A percentile compares a stretch with the other conserved stretches of the same genome.
Conservation (phyloP, 2,113 vertebrate species). For the Corynorhinus townsendii region DNA sequence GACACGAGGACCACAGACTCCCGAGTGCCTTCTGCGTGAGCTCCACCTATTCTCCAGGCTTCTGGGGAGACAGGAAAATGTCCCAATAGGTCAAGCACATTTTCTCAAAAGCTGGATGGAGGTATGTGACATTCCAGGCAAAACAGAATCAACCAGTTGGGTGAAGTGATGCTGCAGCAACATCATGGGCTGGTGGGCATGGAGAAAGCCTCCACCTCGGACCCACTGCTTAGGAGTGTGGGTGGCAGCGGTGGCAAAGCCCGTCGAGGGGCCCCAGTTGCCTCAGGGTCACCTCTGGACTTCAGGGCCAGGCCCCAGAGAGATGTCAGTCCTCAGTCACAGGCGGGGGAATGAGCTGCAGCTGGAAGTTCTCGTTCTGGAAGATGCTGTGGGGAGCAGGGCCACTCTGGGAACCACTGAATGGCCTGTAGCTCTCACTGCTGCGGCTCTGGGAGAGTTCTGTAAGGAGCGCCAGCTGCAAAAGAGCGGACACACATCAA, state of each 20-base stretch:
- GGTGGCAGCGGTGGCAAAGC: background rate
- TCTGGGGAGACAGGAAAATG: background rate
- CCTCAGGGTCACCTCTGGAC: background rate
- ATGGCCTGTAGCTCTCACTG: constrained; percentile 80
- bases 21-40: background rate
- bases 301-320: background rate
- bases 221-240: background rate
- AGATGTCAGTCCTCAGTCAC: constrained; percentile 86
- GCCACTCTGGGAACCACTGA: constrained; percentile 81
- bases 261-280: background rate
- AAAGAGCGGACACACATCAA: background rate
- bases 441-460: constrained; percentile 85
- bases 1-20: background rate
- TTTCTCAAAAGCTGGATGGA: background rate
- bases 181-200: fast-evolving
- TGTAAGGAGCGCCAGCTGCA: constrained; percentile 90
- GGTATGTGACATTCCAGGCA: background rate
- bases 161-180: background rate
- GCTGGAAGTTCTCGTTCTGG: constrained; percentile 90
- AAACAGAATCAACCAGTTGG: background rate
- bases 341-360: constrained; percentile 90
- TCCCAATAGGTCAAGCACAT: background rate
- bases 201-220: too few relatives aligned
- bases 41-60: background rate
- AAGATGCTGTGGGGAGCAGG: constrained; percentile 82